Evolutionary conservation across 2,113 vertebrate species (phyloP).

Genomic region (Xenus cinereus): DNA sequence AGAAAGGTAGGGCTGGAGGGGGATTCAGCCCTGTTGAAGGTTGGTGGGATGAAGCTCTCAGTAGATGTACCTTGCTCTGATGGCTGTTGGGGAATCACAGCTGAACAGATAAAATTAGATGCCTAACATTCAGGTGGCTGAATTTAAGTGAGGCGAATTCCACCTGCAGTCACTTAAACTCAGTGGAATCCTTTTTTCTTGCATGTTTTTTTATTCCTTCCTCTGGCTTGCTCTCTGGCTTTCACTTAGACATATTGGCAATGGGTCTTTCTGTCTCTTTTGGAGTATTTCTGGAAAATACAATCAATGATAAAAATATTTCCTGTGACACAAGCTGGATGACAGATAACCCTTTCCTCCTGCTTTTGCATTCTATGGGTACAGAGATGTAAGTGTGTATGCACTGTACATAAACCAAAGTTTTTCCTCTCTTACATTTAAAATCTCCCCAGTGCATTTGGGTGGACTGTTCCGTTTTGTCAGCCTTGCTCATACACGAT

Average conservation of each 20-base stretch:
- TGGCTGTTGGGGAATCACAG: neutral
- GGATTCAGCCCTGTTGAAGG: neutral
- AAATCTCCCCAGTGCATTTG: neutral
- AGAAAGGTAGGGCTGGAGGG: neutral
- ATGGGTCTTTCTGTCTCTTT: neutral
- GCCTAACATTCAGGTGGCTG: neutral
- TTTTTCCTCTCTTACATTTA: neutral
- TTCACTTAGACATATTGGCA: neutral
- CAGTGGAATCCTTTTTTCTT: neutral
- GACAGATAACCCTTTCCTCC: neutral
- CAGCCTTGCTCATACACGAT: fast-evolving
- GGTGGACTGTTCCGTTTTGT: neutral
- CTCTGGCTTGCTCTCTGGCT: neutral
- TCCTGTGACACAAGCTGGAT: neutral
- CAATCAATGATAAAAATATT: neutral
- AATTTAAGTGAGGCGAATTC: neutral
- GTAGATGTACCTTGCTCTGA: neutral
- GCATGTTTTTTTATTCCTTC: neutral
- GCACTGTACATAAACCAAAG: neutral
- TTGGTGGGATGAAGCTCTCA: neutral
- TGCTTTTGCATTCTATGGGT: neutral
- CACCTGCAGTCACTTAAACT: neutral
- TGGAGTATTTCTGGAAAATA: neutral
- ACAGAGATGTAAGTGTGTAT: neutral
- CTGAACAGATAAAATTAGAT: neutral